Evolutionary conservation across 2,797 vertebrate species (phyloP).

Genomic region (Microctenopoma stevenorrisi): DNA sequence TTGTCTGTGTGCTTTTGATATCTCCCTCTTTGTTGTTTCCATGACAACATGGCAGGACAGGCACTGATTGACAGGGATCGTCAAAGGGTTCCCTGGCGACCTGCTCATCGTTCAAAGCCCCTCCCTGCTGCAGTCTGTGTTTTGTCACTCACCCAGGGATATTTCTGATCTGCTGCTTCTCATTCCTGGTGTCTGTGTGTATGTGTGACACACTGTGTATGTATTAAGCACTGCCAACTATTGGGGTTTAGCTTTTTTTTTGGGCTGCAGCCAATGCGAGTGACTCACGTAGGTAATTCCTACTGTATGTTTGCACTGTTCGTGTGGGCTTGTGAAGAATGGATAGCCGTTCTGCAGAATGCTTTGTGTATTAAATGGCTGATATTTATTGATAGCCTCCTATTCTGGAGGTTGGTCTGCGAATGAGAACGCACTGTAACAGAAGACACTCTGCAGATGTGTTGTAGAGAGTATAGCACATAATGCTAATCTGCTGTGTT

Average conservation of each 20-base stretch:
- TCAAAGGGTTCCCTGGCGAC: slow-evolving; percentile 83
- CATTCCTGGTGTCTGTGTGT: slow-evolving; percentile 57
- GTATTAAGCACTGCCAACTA: slow-evolving; percentile 70
- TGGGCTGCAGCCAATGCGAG: slow-evolving; percentile 53
- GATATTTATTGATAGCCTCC: slow-evolving; percentile 75
- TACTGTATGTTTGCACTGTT: slow-evolving; percentile 67
- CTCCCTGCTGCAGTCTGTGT: slow-evolving; percentile 79
- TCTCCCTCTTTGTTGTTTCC: slow-evolving; percentile 84
- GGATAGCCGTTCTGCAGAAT: slow-evolving; percentile 61
- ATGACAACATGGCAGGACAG: slow-evolving; percentile 84
- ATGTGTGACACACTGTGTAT: slow-evolving; percentile 24
- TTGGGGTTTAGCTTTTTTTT: slow-evolving; percentile 68
- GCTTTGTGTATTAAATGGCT: slow-evolving; percentile 74
- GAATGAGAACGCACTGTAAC: slow-evolving; percentile 67
- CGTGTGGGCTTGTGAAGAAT: slow-evolving; percentile 54
- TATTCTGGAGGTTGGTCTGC: slow-evolving; percentile 64
- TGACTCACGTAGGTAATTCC: slow-evolving; percentile 77
- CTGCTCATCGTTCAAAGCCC: slow-evolving; percentile 76
- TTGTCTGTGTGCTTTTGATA: slow-evolving; percentile 82
- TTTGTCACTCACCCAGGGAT: slow-evolving; percentile 82
- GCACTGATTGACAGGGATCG: slow-evolving; percentile 85
- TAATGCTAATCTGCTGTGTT: slow-evolving; percentile 85
- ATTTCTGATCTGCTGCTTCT: slow-evolving; percentile 78
- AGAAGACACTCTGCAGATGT: slow-evolving; percentile 79
- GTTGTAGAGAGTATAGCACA: slow-evolving; percentile 79